Conservation (phyloP, 2,797 vertebrate genomes). For the Gouania willdenowi region DNA sequence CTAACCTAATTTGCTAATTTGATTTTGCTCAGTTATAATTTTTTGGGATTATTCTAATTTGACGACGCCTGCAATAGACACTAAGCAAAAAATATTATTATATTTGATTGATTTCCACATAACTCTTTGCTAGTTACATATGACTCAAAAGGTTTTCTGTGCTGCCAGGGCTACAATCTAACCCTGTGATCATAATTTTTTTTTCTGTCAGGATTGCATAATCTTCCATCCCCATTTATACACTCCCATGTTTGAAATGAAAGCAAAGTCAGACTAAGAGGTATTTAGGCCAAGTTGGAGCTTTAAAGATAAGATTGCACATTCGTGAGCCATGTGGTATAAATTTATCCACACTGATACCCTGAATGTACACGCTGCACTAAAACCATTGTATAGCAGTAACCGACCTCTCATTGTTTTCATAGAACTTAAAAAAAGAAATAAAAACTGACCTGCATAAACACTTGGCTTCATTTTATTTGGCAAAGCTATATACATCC, state of each 20-base stretch:
- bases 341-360: conserved; percentile 1
- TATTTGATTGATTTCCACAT: too few relatives aligned
- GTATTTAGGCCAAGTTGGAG: background rate
- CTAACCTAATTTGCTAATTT: too few relatives aligned
- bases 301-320: conserved; percentile 9
- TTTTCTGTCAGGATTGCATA: conserved; percentile 29
- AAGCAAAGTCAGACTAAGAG: conserved; percentile 1
- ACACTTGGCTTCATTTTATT: conserved; percentile 9
- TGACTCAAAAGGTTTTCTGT: conserved; percentile 1
- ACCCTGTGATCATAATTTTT: too few relatives aligned
- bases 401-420: background rate
- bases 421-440: background rate
- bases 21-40: too few relatives aligned
- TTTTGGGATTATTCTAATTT: too few relatives aligned
- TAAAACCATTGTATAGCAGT: background rate
- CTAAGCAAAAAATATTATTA: too few relatives aligned
- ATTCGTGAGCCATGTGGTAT: background rate
- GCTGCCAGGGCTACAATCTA: conserved; percentile 9
- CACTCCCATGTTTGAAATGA: background rate
- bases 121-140: too few relatives aligned
- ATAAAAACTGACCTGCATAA: conserved; percentile 11
- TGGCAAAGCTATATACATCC: conserved; percentile 2
- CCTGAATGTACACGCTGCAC: background rate
- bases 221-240: too few relatives aligned
- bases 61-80: too few relatives aligned